Conservation (phyloP, 2,113 vertebrate species). For the Actenoides hombroni region DNA sequence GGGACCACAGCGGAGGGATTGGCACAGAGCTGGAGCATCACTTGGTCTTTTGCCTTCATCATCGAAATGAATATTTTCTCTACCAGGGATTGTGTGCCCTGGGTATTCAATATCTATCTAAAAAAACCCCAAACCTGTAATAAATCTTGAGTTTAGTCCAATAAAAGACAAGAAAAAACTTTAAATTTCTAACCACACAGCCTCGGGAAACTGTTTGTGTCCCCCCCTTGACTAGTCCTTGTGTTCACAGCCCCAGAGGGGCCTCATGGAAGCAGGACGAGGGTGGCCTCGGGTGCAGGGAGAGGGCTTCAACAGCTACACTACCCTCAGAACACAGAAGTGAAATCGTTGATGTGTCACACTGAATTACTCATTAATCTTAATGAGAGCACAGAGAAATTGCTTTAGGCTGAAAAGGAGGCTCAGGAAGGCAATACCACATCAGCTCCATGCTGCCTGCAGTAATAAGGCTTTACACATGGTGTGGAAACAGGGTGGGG, state of each 20-base stretch:
- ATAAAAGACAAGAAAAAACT: not conserved
- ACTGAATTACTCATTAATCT: not conserved
- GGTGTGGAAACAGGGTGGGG: rapidly evolving
- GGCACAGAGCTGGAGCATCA: not conserved
- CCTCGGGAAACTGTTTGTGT: not conserved
- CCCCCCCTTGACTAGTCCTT: rapidly evolving
- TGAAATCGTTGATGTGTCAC: not conserved
- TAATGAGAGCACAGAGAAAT: not conserved
- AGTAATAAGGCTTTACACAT: not conserved
- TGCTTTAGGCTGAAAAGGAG: not conserved
- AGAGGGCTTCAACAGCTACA: not conserved
- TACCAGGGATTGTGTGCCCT: not conserved
- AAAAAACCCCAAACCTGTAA: not conserved
- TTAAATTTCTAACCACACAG: not conserved
- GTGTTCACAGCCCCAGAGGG: not conserved
- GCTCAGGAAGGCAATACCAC: not conserved
- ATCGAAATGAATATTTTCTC: not conserved
- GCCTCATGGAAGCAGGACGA: rapidly evolving
- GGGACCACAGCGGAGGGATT: not conserved
- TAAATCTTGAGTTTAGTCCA: not conserved
- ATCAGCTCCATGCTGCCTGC: not conserved
- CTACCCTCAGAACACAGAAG: not conserved
- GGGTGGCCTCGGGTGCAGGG: not conserved
- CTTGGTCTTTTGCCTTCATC: not conserved
- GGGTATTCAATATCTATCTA: not conserved